Evolutionary conservation across 2,888 invertebrate genomes (phyloP), one percentile per base, ranked within the genome.

Genomic region (Tiphia femorata): DNA sequence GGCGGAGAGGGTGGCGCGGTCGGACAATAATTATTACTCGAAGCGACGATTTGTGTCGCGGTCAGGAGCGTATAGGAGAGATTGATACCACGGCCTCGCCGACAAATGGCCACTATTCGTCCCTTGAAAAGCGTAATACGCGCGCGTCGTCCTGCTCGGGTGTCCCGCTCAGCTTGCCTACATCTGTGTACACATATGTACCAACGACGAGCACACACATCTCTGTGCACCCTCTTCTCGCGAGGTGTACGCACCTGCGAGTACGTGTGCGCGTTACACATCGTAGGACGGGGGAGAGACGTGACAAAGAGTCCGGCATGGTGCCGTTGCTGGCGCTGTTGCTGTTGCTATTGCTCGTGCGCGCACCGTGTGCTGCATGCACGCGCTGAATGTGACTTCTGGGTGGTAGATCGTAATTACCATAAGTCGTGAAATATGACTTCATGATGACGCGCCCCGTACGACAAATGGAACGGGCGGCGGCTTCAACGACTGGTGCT

Each of bases 401-500:
- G 79, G 76, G 78, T 76, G 79, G 75, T 75, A 75, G 68, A 62
- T 70, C 75, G 79, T 77, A 80, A 80, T 80, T 80, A 80, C 76
- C 80, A 78, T 78, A 80, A 80, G 77, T 79, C 77, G 75, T 80
- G 78, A 80, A 80, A 80, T 80, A 80, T 79, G 78, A 78, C 77
- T 78, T 75, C 72, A 75, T 79, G 79, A 79, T 78, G 80, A 80
- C 77, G 75, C 71, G 69, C 58, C 58, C 52, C 55, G 66, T 67
- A 71, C 71, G 75, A 77, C 77, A 75, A 80, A 80, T 79, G 75
- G 74, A 77, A 76, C 76, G 62, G 64, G 47, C 72, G 65, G 66
- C 50, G 25, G 27, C 52, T 27, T 62, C 54, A 48, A 55, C 56
- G 57, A 46, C 63, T 62, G 23, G 37, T 8, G 37, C 14, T 14